Evolutionary conservation across 1,140 invertebrate species (phyloP), one percentile per base, ranked within the genome.

Genomic region (Ptiloglossa arizonensis): DNA sequence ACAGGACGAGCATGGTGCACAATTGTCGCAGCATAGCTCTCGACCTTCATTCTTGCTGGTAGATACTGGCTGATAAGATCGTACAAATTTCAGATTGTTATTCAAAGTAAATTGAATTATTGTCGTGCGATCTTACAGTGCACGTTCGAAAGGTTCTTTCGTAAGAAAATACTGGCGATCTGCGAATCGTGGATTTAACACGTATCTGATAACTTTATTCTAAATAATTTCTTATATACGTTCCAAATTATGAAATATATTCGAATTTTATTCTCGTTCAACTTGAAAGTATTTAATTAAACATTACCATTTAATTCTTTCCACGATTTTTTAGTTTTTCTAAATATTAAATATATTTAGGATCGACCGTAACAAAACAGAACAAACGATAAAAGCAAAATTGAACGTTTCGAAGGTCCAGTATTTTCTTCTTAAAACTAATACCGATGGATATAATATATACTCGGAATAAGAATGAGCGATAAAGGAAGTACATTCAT

Each of bases 61-160:
- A 27, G 27, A 70, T 17, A 46, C 35, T 22, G 29, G 44, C 60
- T 17, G 52, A 62, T 77, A 78, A 35, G 41, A 75, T 80, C 29
- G 41, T 63, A 50, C 54, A 71, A 19, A 35, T 44, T 38, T 15
- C 35, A 27, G n/a, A 32, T 5, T 32, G n/a, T 11, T 38, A 67
- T 62, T 72, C 71, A 52, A 13, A 5, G 35, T 19, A 44, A 59
- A 70, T 38, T 17, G 38, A 44, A 54, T 81, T 79, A 66, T 83
- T 86, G 83, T 81, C 60, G 59, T 76, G 71, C 56, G 66, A 78
- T 82, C 68, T 57, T 67, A 57, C 9, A n/a, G 70, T 11, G 35
- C 15, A 60, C 11, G 19, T 22, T 57, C 50, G 2, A 44, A 24
- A 44, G 17, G 19, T 46, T 78, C n/a, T n/a, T n/a, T n/a, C 0